Percentiles rank a stretch among this genome's conserved stretches.
Conservation (phyloP, 2,113 vertebrate genomes). For the Rhadina sibilatrix region DNA sequence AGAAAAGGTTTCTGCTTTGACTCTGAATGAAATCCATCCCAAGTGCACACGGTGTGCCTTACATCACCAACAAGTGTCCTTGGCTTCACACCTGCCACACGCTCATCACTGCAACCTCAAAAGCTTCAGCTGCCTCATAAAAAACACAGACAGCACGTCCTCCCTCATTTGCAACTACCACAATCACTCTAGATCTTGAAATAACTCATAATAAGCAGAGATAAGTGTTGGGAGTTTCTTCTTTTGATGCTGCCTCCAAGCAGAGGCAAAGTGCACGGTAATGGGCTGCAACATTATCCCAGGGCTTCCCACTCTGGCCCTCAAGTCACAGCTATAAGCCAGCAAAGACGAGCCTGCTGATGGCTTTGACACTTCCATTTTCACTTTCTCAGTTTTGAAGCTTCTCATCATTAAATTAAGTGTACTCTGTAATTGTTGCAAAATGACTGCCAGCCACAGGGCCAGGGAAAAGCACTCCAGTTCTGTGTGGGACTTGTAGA, state of each 20-base stretch:
- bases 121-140: constrained; percentile 51
- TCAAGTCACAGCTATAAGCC: not conserved
- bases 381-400: constrained; percentile 57
- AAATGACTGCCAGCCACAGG: constrained; percentile 55
- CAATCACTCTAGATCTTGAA: constrained; percentile 53
- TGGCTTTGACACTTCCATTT: constrained; percentile 72
- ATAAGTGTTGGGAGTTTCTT: constrained; percentile 42
- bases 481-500: constrained; percentile 57
- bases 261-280: constrained; percentile 36
- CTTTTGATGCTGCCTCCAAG: constrained; percentile 58
- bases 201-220: constrained; percentile 65
- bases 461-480: constrained; percentile 46
- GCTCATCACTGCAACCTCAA: constrained; percentile 19
- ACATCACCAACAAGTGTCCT: constrained; percentile 14
- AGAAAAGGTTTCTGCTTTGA: constrained; percentile 71
- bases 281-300: constrained; percentile 13
- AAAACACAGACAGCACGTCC: not conserved
- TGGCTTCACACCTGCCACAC: constrained; percentile 47
- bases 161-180: constrained; percentile 55
- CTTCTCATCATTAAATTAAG: constrained; percentile 68
- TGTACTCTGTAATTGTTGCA: constrained; percentile 58
- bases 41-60: constrained; percentile 17
- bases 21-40: constrained; percentile 49
- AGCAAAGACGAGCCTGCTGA: constrained; percentile 3
- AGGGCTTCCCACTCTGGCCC: not conserved